phyloP scores from a whole-genome alignment of 2,113 vertebrate genomes.

The Plecturocebus donacophilus region DNA sequence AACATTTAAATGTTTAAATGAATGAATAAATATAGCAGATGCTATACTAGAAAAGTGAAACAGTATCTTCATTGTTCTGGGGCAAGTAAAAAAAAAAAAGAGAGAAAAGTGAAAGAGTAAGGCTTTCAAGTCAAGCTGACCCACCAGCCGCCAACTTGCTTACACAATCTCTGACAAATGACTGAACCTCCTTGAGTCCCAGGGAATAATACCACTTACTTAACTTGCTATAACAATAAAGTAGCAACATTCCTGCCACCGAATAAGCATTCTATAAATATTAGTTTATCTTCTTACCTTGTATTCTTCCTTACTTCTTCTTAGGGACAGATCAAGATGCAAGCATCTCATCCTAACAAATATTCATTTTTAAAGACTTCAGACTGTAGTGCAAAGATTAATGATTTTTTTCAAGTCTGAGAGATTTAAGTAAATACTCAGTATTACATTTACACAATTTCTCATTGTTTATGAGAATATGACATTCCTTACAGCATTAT shows the following conservation, averaged over 20 bases:
- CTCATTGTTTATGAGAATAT: background rate
- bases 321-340: background rate
- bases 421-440: slow-evolving; percentile 16
- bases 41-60: background rate
- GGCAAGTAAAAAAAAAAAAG: too few relatives aligned
- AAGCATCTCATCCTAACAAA: slow-evolving; percentile 2
- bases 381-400: background rate
- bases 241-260: background rate
- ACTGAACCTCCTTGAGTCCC: background rate
- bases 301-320: background rate
- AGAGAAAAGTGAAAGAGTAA: background rate
- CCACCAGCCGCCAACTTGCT: background rate
- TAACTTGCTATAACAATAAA: background rate
- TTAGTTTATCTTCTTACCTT: background rate
- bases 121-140: slow-evolving; percentile 7
- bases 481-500: background rate
- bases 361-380: background rate
- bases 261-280: background rate
- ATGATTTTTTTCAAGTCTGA: background rate
- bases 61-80: background rate
- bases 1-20: slow-evolving; percentile 21
- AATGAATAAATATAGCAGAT: slow-evolving; percentile 5
- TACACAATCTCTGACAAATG: background rate
- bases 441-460: background rate
- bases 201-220: background rate